A percentile compares a stretch with the other conserved stretches of the same genome.
Evolutionary conservation across 92 coral and sea anemone genomes (phyloP).

Genomic region (Actinernus sp.): DNA sequence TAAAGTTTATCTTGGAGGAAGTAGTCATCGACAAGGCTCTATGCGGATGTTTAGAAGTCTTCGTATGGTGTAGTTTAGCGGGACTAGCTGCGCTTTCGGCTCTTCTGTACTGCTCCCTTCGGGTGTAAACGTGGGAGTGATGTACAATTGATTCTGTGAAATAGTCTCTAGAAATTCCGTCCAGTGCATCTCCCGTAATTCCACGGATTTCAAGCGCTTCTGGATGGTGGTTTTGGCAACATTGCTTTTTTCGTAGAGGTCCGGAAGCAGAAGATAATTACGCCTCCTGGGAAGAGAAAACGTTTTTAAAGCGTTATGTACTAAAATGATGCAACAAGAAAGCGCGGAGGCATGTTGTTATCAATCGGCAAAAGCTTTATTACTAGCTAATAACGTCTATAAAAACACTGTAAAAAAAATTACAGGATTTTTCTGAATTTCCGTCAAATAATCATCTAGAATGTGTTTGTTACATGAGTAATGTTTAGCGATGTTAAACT

Average conservation of each 20-base stretch:
- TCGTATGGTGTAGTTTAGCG: conserved; percentile 79
- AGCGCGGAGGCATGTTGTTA: too few relatives aligned
- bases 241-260: conserved; percentile 68
- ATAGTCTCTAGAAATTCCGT: conserved; percentile 72
- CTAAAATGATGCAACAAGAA: too few relatives aligned
- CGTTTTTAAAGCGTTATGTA: background rate
- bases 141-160: conserved; percentile 60
- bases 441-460: too few relatives aligned
- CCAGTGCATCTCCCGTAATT: conserved; percentile 85
- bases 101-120: conserved; percentile 72
- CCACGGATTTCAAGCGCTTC: conserved; percentile 72
- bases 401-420: too few relatives aligned
- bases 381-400: too few relatives aligned
- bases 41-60: conserved; percentile 78
- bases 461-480: too few relatives aligned
- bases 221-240: conserved; percentile 73
- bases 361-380: too few relatives aligned
- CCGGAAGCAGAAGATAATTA: conserved; percentile 84
- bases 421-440: too few relatives aligned
- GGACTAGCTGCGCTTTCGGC: conserved; percentile 79
- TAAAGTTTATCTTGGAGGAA: too few relatives aligned
- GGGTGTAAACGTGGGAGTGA: conserved; percentile 51
- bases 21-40: conserved; percentile 35
- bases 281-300: conserved; percentile 68
- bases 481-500: too few relatives aligned